Percentiles rank a stretch among this genome's conserved stretches.
Evolutionary conservation across 2,797 vertebrate species (phyloP).

Genomic region (Manis crassicaudata): DNA sequence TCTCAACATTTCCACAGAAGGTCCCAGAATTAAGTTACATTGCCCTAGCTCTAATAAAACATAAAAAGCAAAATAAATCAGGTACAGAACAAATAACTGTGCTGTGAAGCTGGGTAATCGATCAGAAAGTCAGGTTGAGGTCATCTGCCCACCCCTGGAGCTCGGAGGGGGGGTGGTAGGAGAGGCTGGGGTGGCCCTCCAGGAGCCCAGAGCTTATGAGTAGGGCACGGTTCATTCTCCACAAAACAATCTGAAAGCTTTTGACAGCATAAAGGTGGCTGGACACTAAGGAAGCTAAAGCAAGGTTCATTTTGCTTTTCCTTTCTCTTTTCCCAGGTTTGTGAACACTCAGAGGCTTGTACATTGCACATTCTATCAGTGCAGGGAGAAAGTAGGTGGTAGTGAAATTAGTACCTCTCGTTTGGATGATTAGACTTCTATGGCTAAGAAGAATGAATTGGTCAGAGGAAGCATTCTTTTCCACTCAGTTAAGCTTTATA

Average conservation of each 20-base stretch:
- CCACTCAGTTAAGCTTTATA: not conserved
- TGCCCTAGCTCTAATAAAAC: not conserved
- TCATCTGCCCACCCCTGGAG: not conserved
- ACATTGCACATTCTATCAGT: not conserved
- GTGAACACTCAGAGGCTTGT: not conserved
- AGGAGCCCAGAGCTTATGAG: not conserved
- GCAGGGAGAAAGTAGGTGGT: not conserved
- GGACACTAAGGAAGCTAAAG: not conserved
- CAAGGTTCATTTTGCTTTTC: not conserved
- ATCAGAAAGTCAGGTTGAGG: not conserved
- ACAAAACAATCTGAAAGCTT: not conserved
- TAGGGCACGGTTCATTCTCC: not conserved
- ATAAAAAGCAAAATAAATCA: not conserved
- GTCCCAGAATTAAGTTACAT: not conserved
- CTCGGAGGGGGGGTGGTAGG: not conserved
- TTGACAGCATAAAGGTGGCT: not conserved
- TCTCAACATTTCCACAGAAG: not conserved
- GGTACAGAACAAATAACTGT: not conserved
- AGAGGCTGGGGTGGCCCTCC: not conserved
- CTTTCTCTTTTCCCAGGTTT: not conserved
- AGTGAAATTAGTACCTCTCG: not conserved
- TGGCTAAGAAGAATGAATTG: conserved; percentile 4
- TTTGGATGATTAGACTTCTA: not conserved
- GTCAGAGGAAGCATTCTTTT: not conserved
- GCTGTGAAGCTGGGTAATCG: fast-evolving